These are phyloP conservation scores for Epistrophe eligans DNA, from an alignment of 2,888 invertebrate genomes.

Conservation along the genomic window DNA sequence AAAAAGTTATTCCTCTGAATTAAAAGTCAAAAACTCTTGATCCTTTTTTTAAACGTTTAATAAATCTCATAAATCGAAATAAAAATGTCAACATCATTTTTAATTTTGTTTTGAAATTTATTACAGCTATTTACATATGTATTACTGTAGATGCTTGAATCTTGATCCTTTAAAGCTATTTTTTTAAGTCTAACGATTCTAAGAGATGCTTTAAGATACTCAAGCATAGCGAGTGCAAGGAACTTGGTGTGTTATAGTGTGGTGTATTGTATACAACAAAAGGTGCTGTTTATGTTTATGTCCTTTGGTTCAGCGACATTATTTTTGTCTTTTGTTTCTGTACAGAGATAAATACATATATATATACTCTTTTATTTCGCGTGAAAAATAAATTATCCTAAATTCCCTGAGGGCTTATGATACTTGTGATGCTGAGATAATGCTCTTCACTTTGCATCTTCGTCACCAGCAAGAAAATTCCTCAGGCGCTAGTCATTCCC, in stretches of 20 bases:
- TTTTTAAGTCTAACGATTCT: no score
- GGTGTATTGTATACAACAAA: constrained; percentile 21
- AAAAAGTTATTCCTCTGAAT: no score
- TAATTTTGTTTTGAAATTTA: no score
- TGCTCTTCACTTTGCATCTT: constrained; percentile 67
- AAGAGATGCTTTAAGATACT: constrained; percentile 1
- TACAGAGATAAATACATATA: not conserved
- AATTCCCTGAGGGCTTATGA: constrained; percentile 50
- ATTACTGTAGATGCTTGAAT: no score
- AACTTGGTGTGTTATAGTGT: not conserved
- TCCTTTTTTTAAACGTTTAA: no score
- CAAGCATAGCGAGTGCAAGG: constrained; percentile 20
- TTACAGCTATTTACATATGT: no score
- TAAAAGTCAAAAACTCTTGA: no score
- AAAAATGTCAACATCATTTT: no score
- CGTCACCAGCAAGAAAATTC: constrained; percentile 6
- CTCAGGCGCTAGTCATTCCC: constrained; percentile 29
- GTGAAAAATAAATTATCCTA: constrained; percentile 73
- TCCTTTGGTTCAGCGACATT: constrained; percentile 64
- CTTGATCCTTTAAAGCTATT: no score
- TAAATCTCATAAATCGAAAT: no score
- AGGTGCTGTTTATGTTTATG: constrained; percentile 52
- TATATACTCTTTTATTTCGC: constrained; percentile 70
- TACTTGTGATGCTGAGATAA: constrained; percentile 50
- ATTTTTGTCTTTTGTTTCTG: constrained; percentile 66